Percentiles rank a stretch among this genome's conserved stretches.
Evolutionary conservation across 2,888 invertebrate species (phyloP).

Genomic region (Pecten maximus): DNA sequence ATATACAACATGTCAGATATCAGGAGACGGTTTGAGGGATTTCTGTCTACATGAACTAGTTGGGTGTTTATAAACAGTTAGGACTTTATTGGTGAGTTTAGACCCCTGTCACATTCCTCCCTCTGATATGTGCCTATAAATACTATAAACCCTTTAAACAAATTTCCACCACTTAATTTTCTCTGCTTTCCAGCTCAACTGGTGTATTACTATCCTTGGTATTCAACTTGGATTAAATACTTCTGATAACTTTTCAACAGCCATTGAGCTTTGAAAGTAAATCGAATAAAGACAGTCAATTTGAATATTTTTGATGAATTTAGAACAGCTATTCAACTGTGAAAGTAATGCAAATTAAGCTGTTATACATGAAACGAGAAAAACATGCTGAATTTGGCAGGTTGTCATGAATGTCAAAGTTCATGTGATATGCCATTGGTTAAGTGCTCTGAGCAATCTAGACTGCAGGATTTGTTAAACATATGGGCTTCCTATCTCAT

Average conservation of each 20-base stretch:
- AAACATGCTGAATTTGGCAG: conserved; percentile 1
- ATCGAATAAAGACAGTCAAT: conserved; percentile 20
- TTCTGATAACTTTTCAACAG: background rate
- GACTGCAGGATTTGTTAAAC: background rate
- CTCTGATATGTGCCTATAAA: background rate
- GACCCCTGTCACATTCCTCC: background rate
- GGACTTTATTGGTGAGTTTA: background rate
- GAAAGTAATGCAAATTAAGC: conserved; percentile 18
- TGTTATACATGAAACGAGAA: background rate
- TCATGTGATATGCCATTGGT: background rate
- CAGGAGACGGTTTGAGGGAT: no score
- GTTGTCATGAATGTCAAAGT: background rate
- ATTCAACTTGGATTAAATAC: background rate
- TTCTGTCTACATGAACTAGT: background rate
- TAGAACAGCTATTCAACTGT: conserved; percentile 12
- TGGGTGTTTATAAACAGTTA: background rate
- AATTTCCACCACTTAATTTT: background rate
- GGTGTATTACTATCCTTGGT: background rate
- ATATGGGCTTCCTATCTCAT: background rate
- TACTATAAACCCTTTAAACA: background rate
- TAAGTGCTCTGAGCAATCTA: background rate
- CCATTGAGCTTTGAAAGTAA: background rate
- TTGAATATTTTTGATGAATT: conserved; percentile 28
- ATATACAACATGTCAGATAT: no score
- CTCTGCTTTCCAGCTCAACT: background rate